Base-by-base conservation (phyloP, 2,888 invertebrate species). In the Ernsta delagoae region DNA sequence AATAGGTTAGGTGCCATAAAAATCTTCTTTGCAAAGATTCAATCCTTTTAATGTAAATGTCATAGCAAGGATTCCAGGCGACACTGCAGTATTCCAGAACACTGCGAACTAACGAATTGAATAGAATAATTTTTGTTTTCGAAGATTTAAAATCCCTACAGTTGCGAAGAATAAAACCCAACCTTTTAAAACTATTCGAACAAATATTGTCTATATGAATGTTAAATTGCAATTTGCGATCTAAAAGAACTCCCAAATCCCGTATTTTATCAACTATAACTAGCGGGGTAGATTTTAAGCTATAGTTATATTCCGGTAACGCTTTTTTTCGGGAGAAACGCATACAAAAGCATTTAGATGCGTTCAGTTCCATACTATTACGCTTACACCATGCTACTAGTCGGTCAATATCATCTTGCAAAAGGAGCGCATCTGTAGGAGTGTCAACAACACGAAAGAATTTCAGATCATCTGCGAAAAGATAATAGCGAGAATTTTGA, bases 1-100 rank as follows among this genome's bases (percentile, higher is more conserved):
- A 45, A 45, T 45, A 45, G n/a, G 45, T 45, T n/a, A 45, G n/a
- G n/a, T 45, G 45, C n/a, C n/a, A 45, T 5, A n/a, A 5, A 45
- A 45, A 45, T 45, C n/a, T n/a, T 45, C n/a, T 45, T 45, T 45
- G 45, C n/a, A 45, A 4, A 5, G 45, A 45, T 45, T 45, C 45
- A 4, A 45, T 45, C 45, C 45, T 45, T 45, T 45, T 45, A 45
- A 45, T 45, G 45, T 45, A 45, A 11, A 45, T 7, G n/a, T 45
- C 45, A 45, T 45, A 45, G 45, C n/a, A 45, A n/a, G 45, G 45
- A 45, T 45, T 45, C 45, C 45, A 45, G 45, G 45, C 45, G 45
- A 45, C 45, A 45, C 45, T 45, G 45, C 45, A 45, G 7, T 45
- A 45, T 45, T 45, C 45, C n/a, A 45, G n/a, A 45, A 11, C n/a